Evolutionary conservation across 2,888 invertebrate species (phyloP).

Genomic region (Carcina quercana): DNA sequence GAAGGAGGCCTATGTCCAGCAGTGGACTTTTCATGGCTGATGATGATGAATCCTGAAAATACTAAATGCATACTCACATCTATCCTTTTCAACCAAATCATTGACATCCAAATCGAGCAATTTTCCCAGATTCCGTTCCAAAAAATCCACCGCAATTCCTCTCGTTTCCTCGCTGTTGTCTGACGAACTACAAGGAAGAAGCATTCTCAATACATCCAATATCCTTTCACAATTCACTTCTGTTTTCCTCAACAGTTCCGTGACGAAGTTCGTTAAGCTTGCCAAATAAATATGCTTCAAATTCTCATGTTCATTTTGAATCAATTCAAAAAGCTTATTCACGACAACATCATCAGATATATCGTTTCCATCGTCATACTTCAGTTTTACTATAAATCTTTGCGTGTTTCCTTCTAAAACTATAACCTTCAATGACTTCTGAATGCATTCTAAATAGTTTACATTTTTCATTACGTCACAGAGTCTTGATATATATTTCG

Average conservation of each 20-base stretch:
- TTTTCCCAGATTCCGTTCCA: conserved; percentile 28
- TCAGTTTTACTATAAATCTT: conserved; percentile 25
- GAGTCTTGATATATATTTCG: conserved; percentile 26
- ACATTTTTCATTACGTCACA: conserved; percentile 27
- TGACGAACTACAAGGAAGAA: conserved; percentile 38
- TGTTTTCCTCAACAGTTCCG: conserved; percentile 19
- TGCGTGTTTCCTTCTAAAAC: conserved; percentile 36
- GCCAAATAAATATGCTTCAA: conserved; percentile 45
- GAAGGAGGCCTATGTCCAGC: too few relatives aligned
- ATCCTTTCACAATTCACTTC: conserved; percentile 16
- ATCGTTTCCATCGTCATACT: conserved; percentile 15
- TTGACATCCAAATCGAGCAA: conserved; percentile 21
- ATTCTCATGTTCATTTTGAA: conserved; percentile 41
- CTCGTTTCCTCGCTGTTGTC: conserved; percentile 38
- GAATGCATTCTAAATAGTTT: conserved; percentile 43
- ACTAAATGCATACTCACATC: conserved; percentile 43
- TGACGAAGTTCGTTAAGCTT: conserved; percentile 35
- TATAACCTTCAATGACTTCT: conserved; percentile 44
- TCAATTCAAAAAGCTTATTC: conserved; percentile 27
- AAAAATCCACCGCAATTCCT: conserved; percentile 33
- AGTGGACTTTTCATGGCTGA: too few relatives aligned
- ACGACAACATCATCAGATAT: conserved; percentile 27
- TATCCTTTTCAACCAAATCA: conserved; percentile 22
- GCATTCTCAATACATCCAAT: conserved; percentile 30
- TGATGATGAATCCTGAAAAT: too few relatives aligned